Conservation (phyloP, 1,140 invertebrate species). For the Zaprionus ornatus region DNA sequence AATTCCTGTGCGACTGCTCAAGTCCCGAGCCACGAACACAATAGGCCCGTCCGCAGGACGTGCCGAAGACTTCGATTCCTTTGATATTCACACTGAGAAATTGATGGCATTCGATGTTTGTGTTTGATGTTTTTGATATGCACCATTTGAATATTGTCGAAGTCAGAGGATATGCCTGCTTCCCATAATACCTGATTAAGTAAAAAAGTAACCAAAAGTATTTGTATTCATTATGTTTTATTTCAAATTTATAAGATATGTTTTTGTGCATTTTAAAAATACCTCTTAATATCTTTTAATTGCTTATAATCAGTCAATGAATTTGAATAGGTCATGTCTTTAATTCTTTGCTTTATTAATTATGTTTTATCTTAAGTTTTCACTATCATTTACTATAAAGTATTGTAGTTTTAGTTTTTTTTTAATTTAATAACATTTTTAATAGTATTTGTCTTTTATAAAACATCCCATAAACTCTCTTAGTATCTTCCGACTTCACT, state of each 20-base stretch:
- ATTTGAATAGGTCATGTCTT: too few species aligned
- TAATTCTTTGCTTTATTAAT: too few species aligned
- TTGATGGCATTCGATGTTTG: conserved; percentile 25
- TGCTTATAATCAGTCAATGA: too few species aligned
- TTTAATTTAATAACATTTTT: background rate
- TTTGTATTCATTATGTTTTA: too few species aligned
- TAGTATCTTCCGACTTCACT: background rate
- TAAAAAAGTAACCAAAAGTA: background rate
- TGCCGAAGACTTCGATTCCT: background rate
- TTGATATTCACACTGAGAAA: conserved; percentile 4
- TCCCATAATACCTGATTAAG: background rate
- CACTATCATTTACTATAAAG: background rate
- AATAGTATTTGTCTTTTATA: too few species aligned
- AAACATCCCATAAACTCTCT: background rate
- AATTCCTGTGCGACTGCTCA: conserved; percentile 46
- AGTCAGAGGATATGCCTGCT: background rate
- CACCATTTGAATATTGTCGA: conserved; percentile 14
- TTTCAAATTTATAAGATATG: too few species aligned
- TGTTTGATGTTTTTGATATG: conserved; percentile 20
- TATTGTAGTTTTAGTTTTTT: background rate
- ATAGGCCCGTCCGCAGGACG: background rate
- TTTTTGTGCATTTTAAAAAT: too few species aligned
- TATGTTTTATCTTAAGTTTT: too few species aligned
- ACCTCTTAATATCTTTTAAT: too few species aligned
- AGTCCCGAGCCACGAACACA: conserved; percentile 1